Evolutionary conservation across 1,140 invertebrate species (phyloP).

Genomic region (Ooceraea biroi): DNA sequence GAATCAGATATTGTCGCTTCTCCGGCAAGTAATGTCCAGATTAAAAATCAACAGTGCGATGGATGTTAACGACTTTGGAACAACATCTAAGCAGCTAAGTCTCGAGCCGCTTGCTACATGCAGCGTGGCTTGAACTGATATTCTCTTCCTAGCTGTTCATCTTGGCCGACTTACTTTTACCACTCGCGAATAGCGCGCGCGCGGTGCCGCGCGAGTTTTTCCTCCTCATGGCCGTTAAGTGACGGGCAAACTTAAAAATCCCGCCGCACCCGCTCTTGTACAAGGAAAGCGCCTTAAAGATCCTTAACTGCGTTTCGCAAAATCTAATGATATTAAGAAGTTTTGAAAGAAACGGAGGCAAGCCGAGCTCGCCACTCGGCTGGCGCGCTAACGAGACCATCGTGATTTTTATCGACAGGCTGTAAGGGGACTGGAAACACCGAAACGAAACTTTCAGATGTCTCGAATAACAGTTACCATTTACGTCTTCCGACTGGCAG

Average conservation of each 20-base stretch:
- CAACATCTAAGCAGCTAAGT: background rate
- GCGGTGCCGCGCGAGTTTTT: slow-evolving; percentile 9
- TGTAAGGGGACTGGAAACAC: slow-evolving; percentile 5
- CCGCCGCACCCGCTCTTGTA: slow-evolving; percentile 24
- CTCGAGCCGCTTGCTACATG: background rate
- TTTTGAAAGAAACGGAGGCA: slow-evolving; percentile 1
- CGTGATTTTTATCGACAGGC: slow-evolving; percentile 46
- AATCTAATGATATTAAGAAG: slow-evolving; percentile 61
- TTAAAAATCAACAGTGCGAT: slow-evolving; percentile 32
- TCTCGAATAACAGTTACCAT: background rate
- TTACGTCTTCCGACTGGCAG: background rate
- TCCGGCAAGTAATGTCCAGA: background rate
- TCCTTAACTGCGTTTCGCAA: slow-evolving; percentile 56
- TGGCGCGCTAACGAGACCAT: slow-evolving; percentile 8
- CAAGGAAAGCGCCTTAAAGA: slow-evolving; percentile 53
- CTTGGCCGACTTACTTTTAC: slow-evolving; percentile 30
- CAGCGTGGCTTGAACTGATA: background rate
- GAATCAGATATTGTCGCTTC: slow-evolving; percentile 28
- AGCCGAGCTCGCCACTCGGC: background rate
- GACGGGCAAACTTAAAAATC: slow-evolving; percentile 55
- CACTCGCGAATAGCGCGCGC: background rate
- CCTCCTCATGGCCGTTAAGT: slow-evolving; percentile 37
- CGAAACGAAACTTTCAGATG: slow-evolving; percentile 46
- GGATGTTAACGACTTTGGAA: slow-evolving; percentile 28
- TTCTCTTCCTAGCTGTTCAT: background rate